phyloP scores from a whole-genome alignment of 2,797 vertebrate genomes.

The Malacoctenus gilli region DNA sequence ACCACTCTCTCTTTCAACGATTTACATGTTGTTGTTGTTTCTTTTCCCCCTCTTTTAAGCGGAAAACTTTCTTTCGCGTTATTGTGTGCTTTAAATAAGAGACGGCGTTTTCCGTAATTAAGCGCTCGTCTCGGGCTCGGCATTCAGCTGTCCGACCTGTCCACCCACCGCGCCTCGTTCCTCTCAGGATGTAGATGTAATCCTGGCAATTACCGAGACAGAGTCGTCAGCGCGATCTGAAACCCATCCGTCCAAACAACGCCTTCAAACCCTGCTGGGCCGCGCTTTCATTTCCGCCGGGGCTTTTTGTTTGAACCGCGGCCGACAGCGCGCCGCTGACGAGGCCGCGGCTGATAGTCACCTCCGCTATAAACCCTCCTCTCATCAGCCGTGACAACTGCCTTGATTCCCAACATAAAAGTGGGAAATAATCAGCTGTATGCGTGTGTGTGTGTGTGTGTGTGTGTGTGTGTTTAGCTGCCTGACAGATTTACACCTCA shows the following conservation, averaged over 20 bases:
- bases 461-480: background rate
- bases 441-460: too few species aligned
- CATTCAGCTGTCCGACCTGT: background rate
- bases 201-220: background rate
- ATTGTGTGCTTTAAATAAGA: too few species aligned
- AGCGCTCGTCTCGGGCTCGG: background rate
- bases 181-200: background rate
- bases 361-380: background rate
- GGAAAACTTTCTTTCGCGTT: too few species aligned
- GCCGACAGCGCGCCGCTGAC: background rate
- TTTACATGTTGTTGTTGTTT: background rate
- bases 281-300: conserved; percentile 4
- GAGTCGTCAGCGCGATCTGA: background rate
- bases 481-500: conserved; percentile 8
- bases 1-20: too few species aligned
- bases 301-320: conserved; percentile 13
- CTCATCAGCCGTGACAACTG: conserved; percentile 17
- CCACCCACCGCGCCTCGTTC: background rate
- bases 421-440: conserved; percentile 5
- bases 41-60: too few species aligned
- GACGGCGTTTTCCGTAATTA: too few species aligned
- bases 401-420: conserved; percentile 15
- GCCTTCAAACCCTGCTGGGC: conserved; percentile 8
- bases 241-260: background rate
- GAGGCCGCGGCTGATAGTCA: conserved; percentile 10